Evolutionary conservation across 1,140 invertebrate species (phyloP), one percentile per base, ranked within the genome.

Genomic region (Harlomillsia oculata): DNA sequence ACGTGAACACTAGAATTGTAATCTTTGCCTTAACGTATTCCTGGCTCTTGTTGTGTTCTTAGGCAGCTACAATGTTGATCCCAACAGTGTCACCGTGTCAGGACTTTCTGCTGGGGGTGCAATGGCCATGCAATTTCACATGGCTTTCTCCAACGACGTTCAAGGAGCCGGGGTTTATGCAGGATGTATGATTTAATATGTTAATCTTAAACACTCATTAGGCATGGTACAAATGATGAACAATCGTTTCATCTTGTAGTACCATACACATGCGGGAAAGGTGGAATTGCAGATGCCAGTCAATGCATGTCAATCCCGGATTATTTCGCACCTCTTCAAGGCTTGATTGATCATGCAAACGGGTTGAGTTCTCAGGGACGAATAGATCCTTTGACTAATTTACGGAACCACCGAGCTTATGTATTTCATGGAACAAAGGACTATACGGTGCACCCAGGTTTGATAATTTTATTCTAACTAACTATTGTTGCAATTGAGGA

Each of bases 341-440:
- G 50, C 2, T 32, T 70, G 9, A 53, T 66, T 28, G 13, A 43
- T 1, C 29, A 60, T 11, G 61, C 66, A 5, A n/a, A 64, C 2
- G 48, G 61, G 5, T 64, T 63, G 0, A 60, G 64, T 1, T 20
- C 48, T 3, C 32, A 57, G n/a, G 65, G 64, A n/a, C 62, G 65
- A 39, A 67, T 69, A 46, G 70, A 72, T 55, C 30, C 63, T 13
- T 65, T 66, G 9, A 58, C 55, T 9, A 62, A 70, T 53, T 54
- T 72, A 34, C 28, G 18, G 26, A 54, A 64, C 41, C 63, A 68
- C 34, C 63, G 61, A 29, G 67, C 69, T 8, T 71, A 68, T 60
- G 66, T 71, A 13, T 72, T 70, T 55, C 54, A 60, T 55, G 71
- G 71, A 18, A 62, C 53, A 8, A 16, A 50, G 8, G 71, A 72